Percentiles rank a stretch among this genome's conserved stretches.
These are phyloP conservation scores for Globia sparganii DNA, from an alignment of 2,888 invertebrate species.

Conservation along the genomic window DNA sequence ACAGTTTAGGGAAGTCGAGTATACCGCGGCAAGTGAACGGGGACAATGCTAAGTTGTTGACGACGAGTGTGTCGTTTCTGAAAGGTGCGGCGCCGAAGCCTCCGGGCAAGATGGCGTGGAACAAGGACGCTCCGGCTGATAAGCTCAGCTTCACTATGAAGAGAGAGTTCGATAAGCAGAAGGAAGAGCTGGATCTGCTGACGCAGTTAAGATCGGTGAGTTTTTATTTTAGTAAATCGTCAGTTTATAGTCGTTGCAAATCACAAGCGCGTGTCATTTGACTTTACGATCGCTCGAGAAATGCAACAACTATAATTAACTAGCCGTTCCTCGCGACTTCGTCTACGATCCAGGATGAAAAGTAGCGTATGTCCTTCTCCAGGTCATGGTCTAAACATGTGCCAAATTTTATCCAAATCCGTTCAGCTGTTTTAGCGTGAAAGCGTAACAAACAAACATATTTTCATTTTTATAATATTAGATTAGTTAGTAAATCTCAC, in stretches of 20 bases:
- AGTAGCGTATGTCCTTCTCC: too few relatives aligned
- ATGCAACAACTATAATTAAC: background rate
- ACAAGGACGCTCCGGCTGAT: conserved; percentile 92
- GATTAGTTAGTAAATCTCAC: too few relatives aligned
- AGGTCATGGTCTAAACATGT: too few relatives aligned
- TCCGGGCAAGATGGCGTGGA: conserved; percentile 92
- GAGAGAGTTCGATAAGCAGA: conserved; percentile 97
- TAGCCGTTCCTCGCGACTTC: too few relatives aligned
- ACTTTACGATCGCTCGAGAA: background rate
- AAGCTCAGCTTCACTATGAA: conserved; percentile 97
- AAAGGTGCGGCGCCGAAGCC: conserved; percentile 89
- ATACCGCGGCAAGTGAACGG: conserved; percentile 84
- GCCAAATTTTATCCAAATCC: too few relatives aligned
- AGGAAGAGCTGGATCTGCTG: conserved; percentile 96
- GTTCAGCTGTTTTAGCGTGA: too few relatives aligned
- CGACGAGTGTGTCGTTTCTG: conserved; percentile 90
- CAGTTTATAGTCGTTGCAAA: background rate
- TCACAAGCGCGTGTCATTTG: background rate
- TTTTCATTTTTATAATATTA: too few relatives aligned
- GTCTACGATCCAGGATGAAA: too few relatives aligned
- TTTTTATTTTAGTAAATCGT: background rate
- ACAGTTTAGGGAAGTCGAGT: conserved; percentile 85
- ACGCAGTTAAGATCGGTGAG: conserved; percentile 95
- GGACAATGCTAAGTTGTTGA: conserved; percentile 88
- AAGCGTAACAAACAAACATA: too few relatives aligned